Evolutionary conservation across 2,888 invertebrate species (phyloP), one percentile per base, ranked within the genome.

Genomic region (Drosophila subquinaria): DNA sequence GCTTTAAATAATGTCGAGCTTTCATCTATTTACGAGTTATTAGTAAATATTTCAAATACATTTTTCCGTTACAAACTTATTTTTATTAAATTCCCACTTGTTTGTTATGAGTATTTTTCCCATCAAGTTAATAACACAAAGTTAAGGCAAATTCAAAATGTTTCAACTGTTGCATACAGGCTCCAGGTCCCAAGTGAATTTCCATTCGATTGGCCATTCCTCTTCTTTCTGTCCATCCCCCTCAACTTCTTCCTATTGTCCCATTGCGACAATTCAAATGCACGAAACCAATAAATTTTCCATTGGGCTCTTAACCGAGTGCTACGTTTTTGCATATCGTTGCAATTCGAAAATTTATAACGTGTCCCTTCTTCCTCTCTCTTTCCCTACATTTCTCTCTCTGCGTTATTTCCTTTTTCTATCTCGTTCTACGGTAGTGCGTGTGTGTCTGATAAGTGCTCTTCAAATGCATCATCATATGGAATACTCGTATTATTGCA

Each of bases 261-360:
- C 43, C 48, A 13, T 38, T 48, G 59, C 17, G 38, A 59, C 38
- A 67, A 61, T 73, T 67, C 61, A 55, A 65, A 68, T 53, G 60
- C 27, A 56, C 59, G 45, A 40, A 69, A 69, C 69, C 55, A 67
- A 80, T 70, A 72, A 70, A 79, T 79, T 74, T 73, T 74, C 64
- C 48, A 87, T 81, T 70, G 61, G 62, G 60, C 66, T 72, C 66
- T 76, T 59, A 59, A 23, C 42, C 45, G 35, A 45, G 45, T 64
- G 57, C 48, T 62, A 51, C 61, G 38, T 53, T 76, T 64, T 61
- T 69, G 63, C 70, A 81, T 72, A 76, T 73, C 73, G 61, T 48
- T 76, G 63, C 57, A 71, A 66, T 60, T 69, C 33, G 47, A 4
- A 42, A 69, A 76, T 84, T 64, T 68, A 79, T 65, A 69, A 70